A percentile compares a stretch with the other conserved stretches of the same genome.
These are phyloP conservation scores for Harpagus bidentatus DNA, from an alignment of 2,113 vertebrate species.

Conservation along the genomic window DNA sequence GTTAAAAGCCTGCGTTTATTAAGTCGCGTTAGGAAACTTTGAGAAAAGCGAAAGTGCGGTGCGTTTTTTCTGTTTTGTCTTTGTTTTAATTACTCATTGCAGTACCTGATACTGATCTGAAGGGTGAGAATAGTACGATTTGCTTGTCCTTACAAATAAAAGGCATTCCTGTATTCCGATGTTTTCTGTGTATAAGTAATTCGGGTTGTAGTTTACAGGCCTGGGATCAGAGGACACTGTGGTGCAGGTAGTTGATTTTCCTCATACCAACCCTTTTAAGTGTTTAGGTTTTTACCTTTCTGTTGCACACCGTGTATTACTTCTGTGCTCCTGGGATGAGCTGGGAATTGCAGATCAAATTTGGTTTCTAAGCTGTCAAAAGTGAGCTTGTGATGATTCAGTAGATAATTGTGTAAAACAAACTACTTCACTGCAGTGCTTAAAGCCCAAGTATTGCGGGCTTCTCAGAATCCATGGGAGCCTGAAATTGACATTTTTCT, in stretches of 20 bases:
- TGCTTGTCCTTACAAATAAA: not conserved
- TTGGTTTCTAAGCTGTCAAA: not conserved
- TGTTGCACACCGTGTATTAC: accelerated
- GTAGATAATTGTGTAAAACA: not conserved
- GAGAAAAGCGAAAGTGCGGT: not conserved
- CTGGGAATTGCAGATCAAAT: not conserved
- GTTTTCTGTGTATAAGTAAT: not conserved
- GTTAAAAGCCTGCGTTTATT: not conserved
- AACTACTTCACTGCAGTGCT: constrained; percentile 7
- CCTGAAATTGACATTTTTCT: not conserved
- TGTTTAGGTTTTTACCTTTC: not conserved
- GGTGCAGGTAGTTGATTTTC: not conserved
- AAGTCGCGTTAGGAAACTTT: not conserved
- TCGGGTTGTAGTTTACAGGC: not conserved
- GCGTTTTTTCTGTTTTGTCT: not conserved
- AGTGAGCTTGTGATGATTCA: not conserved
- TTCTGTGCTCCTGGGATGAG: not conserved
- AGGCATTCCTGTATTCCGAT: not conserved
- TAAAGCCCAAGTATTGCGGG: not conserved
- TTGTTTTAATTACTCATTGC: constrained; percentile 41
- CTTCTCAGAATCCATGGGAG: not conserved
- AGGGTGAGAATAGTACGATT: not conserved
- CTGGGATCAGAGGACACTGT: not conserved
- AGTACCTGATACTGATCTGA: not conserved
- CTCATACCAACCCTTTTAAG: not conserved